Evolutionary conservation across 2,888 invertebrate species (phyloP), one percentile per base, ranked within the genome.

Genomic region (Euplexia lucipara): DNA sequence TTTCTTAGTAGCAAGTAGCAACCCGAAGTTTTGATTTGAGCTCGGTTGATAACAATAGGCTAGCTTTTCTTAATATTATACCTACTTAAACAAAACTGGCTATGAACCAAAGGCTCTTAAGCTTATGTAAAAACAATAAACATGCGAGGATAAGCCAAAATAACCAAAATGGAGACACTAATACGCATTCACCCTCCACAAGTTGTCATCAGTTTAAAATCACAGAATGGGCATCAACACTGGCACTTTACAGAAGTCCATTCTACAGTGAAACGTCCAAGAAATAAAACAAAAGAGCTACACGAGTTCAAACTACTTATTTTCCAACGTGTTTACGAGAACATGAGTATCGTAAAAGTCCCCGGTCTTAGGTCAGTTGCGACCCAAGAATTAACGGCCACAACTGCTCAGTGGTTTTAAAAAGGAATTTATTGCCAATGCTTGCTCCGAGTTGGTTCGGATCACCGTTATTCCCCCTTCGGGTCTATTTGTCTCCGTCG

Each of bases 401-500:
- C 60, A 59, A 57, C 20, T 51, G 75, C 49, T 68, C 73, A 68
- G 77, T 68, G 60, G 68, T 81, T 84, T 83, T 75, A 84, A 86
- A 63, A 86, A 78, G 67, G 62, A 79, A 85, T 87, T 83, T 86
- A 86, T 83, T 83, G 81, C 75, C 65, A 65, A 54, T 75, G 65
- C 51, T 58, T 70, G 70, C 30, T 59, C 42, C 30, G 16, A 59
- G 42, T 71, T 73, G 67, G 52, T 64, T 71, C 52, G 56, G 74
- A 82, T 79, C 81, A 74, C 73, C 54, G 70, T 70, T 71, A 74
- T 72, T 71, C 72, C 62, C 58, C 62, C 80, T 66, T 42, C 72
- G 78, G 69, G 79, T 88, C 91, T 88, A 93, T 93, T 92, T 92
- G 88, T 93, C 94, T 90, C 86, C 83, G 90, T 89, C 90, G 71